Evolutionary conservation across 92 coral and sea anemone genomes (phyloP), one percentile per base, ranked within the genome.

Genomic region (Parazoanthus swiftii): DNA sequence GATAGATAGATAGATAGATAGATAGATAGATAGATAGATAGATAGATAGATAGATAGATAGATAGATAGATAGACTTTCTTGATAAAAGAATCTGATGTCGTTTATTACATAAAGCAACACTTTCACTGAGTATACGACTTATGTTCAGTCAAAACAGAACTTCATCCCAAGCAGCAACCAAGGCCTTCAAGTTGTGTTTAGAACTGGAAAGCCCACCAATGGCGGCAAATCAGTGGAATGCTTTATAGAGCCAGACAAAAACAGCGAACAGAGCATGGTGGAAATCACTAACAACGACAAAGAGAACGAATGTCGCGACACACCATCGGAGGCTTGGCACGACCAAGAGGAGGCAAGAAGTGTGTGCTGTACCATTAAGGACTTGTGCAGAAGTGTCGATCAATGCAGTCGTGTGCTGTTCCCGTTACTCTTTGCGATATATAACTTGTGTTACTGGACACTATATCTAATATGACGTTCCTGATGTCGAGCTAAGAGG

Each of bases 391-490:
- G 65, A 84, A 26, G 15, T 36, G 70, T 84, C 20, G 87, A 84
- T 51, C 77, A 74, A 20, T 84, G 87, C 42, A 84, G 87, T 25
- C 95, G 98, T 18, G 81, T 92, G 0, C 56, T 91, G n/a, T 94
- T 94, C 76, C 98, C 98, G 7, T 46, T 93, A 63, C 81, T 89
- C 81, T 94, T 91, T 74, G 88, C 89, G 8, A 71, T 94, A 6
- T 94, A 89, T 80, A 91, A 90, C 63, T 75, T 91, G 10, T 89
- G 88, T 48, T 94, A 94, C 63, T 94, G 95, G 95, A 91, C 90
- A 75, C 51, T 84, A 65, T 93, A 93, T 79, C 25, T 91, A 39
- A 29, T 71, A 71, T 84, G 67, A 82, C 39, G 20, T 42, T 11
- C 3, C 59, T 54, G 10, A 2, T 39, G 51, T 6, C 25, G 3